Conservation (phyloP, 2,797 vertebrate species). For the Onychomys arenicola region DNA sequence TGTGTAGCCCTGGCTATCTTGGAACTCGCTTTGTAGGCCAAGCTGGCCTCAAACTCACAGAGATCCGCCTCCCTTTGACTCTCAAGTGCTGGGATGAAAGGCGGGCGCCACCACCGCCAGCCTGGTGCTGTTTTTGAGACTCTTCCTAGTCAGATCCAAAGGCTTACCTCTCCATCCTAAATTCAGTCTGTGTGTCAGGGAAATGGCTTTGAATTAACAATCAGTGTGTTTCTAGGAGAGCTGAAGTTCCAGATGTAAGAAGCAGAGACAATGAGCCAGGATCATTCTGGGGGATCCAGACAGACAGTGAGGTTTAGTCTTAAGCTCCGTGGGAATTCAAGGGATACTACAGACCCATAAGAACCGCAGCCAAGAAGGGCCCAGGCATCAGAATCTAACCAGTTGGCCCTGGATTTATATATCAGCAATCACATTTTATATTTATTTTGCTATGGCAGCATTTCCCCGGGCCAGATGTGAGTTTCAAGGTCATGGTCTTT, state of each 20-base stretch:
- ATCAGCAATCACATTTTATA: neutral
- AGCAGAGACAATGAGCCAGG: neutral
- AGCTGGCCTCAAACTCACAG: neutral
- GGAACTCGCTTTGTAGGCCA: neutral
- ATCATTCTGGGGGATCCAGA: neutral
- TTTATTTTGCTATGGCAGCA: neutral
- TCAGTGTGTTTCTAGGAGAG: neutral
- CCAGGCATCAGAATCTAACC: neutral
- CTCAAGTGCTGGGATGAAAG: neutral
- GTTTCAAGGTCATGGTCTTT: neutral
- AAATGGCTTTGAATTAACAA: neutral
- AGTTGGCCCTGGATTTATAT: neutral
- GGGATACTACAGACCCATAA: too few species aligned
- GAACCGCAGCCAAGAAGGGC: neutral
- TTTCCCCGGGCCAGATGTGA: neutral
- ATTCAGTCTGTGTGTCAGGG: neutral
- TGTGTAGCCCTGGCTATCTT: neutral
- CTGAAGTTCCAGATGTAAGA: neutral
- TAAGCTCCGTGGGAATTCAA: neutral
- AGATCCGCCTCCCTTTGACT: neutral
- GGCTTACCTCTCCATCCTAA: neutral
- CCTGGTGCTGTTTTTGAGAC: neutral
- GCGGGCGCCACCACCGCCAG: rapidly evolving
- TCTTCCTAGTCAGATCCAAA: neutral
- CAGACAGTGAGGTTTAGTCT: neutral